A percentile compares a stretch with the other conserved stretches of the same genome.
Evolutionary conservation across 2,113 vertebrate genomes (phyloP).

Genomic region (Emberiza fucata): DNA sequence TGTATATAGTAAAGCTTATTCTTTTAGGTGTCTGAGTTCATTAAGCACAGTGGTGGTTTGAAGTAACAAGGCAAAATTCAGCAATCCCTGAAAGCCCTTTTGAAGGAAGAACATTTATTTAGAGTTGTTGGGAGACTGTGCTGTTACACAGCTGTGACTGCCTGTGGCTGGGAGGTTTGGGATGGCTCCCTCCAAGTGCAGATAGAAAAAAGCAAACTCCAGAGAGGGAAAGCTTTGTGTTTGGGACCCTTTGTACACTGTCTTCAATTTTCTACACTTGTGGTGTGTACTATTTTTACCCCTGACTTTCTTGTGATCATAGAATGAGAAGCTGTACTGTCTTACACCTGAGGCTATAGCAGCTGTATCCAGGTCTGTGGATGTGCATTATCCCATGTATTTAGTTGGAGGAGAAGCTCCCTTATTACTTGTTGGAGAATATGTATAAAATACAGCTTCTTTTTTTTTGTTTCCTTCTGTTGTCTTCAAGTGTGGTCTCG

Average conservation of each 20-base stretch:
- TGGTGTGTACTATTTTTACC: neutral
- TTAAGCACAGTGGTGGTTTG: neutral
- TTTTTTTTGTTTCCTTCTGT: neutral
- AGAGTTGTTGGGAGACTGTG: neutral
- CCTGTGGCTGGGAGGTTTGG: neutral
- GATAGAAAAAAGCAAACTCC: neutral
- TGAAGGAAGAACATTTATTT: neutral
- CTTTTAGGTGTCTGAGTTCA: neutral
- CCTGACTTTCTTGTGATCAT: neutral
- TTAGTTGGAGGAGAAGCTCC: neutral
- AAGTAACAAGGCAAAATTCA: neutral
- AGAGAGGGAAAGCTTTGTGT: neutral
- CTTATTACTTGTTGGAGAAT: neutral
- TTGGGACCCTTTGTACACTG: neutral
- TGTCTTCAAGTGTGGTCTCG: neutral
- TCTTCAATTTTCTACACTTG: neutral
- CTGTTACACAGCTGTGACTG: neutral
- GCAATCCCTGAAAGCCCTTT: neutral
- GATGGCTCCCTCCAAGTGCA: neutral
- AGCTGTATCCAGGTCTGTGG: neutral
- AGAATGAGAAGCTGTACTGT: neutral
- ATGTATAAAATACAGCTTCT: constrained; percentile 36
- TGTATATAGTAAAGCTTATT: neutral
- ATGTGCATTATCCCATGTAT: neutral
- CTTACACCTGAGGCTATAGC: neutral